phyloP scores from a whole-genome alignment of 2,888 invertebrate genomes.

The Chorisops tibialis region DNA sequence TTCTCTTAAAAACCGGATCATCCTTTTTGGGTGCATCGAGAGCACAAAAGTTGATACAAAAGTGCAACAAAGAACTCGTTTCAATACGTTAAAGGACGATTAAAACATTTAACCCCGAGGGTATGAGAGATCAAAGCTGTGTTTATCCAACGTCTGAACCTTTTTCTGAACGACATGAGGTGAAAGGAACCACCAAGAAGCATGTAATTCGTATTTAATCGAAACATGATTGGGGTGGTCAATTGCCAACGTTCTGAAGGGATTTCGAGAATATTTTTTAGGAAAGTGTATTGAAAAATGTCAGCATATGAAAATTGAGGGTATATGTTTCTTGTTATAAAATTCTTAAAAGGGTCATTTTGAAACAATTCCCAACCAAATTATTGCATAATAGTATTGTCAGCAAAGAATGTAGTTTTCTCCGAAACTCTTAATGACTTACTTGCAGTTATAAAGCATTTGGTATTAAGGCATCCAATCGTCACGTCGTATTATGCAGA shows the following conservation, averaged over 20 bases:
- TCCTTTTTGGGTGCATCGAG: constrained; percentile 28
- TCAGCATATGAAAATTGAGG: too few relatives aligned
- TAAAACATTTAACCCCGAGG: constrained; percentile 30
- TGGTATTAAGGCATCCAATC: too few relatives aligned
- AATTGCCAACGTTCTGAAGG: background rate
- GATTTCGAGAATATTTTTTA: too few relatives aligned
- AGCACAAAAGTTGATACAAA: constrained; percentile 29
- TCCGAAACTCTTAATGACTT: too few relatives aligned
- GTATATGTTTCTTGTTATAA: too few relatives aligned
- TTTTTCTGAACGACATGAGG: constrained; percentile 4
- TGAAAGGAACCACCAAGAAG: constrained; percentile 32
- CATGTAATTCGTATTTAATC: constrained; percentile 33
- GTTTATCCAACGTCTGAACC: constrained; percentile 25
- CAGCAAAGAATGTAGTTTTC: too few relatives aligned
- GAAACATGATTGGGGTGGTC: constrained; percentile 31
- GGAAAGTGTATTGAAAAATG: too few relatives aligned
- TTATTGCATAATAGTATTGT: too few relatives aligned
- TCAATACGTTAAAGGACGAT: constrained; percentile 23
- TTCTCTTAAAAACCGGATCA: constrained; percentile 33
- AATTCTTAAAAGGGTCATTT: too few relatives aligned
- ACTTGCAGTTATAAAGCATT: too few relatives aligned
- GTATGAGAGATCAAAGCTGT: constrained; percentile 31
- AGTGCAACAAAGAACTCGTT: constrained; percentile 29
- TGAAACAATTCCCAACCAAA: too few relatives aligned
- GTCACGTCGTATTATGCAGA: too few relatives aligned